Percentiles rank a stretch among this genome's conserved stretches.
These are phyloP conservation scores for Drosophila engyochracea DNA, from an alignment of 2,888 invertebrate species.

Conservation along the genomic window DNA sequence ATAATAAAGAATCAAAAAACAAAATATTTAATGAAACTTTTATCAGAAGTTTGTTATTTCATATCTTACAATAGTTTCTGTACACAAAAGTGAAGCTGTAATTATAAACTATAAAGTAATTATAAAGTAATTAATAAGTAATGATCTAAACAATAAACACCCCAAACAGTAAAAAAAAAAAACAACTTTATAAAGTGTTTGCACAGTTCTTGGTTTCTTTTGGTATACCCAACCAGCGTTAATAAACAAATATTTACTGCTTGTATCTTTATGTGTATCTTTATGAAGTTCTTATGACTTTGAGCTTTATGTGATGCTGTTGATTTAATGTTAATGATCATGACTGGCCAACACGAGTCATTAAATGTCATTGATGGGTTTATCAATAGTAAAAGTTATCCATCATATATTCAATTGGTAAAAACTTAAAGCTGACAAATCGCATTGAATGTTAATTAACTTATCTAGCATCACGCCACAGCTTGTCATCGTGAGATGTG, in stretches of 20 bases:
- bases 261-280: neutral
- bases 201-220: neutral
- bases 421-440: slow-evolving; percentile 33
- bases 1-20: neutral
- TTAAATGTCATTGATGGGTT: slow-evolving; percentile 53
- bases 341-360: slow-evolving; percentile 51
- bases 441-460: slow-evolving; percentile 62
- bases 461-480: slow-evolving; percentile 50
- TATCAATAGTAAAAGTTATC: slow-evolving; percentile 64
- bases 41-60: neutral
- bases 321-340: slow-evolving; percentile 64
- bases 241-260: slow-evolving; percentile 16
- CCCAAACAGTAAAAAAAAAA: neutral
- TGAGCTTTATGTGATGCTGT: slow-evolving; percentile 67
- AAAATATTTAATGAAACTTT: neutral
- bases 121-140: neutral
- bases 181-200: neutral
- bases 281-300: slow-evolving; percentile 59
- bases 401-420: slow-evolving; percentile 61
- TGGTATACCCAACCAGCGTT: neutral
- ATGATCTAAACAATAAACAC: neutral
- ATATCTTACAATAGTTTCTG: neutral
- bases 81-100: neutral
- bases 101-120: neutral
- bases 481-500: neutral